These are phyloP conservation scores for Branchinecta lindahli DNA, from an alignment of 1,140 invertebrate genomes.

Conservation along the genomic window DNA sequence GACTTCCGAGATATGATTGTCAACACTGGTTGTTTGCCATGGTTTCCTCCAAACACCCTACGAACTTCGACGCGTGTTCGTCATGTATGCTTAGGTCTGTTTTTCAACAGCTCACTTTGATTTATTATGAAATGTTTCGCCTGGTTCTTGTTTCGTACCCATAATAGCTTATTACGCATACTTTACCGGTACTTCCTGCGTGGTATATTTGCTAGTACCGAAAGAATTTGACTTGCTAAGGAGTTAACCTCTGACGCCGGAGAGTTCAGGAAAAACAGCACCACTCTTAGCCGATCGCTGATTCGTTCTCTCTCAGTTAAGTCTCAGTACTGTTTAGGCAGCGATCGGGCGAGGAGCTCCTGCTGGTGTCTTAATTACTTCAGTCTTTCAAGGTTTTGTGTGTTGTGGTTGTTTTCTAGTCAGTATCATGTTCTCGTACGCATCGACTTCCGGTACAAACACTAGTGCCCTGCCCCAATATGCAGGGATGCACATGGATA, in stretches of 20 bases:
- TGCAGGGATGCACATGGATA: neutral
- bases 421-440: conserved; percentile 7
- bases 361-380: neutral
- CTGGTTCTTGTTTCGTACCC: neutral
- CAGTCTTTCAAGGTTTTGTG: neutral
- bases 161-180: neutral
- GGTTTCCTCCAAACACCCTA: too few species aligned
- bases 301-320: neutral
- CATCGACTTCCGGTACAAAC: neutral
- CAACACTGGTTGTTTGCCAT: too few species aligned
- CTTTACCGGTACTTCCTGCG: neutral
- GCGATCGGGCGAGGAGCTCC: neutral
- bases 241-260: neutral
- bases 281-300: neutral
- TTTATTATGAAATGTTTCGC: neutral
- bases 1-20: too few species aligned
- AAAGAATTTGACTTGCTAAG: neutral
- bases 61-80: too few species aligned
- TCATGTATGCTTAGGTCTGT: too few species aligned
- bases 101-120: neutral
- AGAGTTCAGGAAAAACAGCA: neutral
- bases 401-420: neutral
- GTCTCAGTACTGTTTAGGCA: neutral
- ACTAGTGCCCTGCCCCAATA: conserved; percentile 2
- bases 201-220: neutral